Percentiles rank a stretch among this genome's conserved stretches.
Conservation (phyloP, 2,888 invertebrate genomes). For the Venusia cambrica region DNA sequence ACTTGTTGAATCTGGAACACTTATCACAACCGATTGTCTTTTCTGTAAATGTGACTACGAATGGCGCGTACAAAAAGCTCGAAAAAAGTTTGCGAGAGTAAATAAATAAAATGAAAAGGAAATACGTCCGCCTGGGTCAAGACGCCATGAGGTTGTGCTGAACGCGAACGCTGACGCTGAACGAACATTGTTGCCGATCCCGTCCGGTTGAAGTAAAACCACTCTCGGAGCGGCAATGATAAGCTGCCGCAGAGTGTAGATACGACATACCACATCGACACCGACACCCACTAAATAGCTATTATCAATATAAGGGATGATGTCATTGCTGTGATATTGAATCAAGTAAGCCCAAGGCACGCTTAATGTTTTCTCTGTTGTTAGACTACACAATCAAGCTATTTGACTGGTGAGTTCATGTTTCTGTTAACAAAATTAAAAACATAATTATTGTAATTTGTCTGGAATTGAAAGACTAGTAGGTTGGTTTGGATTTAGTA, state of each 20-base stretch:
- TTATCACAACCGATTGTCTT: slow-evolving; percentile 18
- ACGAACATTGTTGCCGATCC: slow-evolving; percentile 3
- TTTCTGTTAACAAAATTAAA: no score
- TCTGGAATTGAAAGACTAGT: no score
- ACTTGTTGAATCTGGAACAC: slow-evolving; percentile 15
- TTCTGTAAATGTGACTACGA: neutral
- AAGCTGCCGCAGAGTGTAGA: slow-evolving; percentile 18
- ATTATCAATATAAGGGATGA: no score
- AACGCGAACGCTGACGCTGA: neutral
- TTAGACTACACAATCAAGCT: no score
- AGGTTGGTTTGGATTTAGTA: no score
- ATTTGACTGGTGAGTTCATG: slow-evolving; percentile 1
- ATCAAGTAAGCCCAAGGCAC: slow-evolving; percentile 10
- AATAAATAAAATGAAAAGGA: slow-evolving; percentile 27
- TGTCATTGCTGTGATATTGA: slow-evolving; percentile 13
- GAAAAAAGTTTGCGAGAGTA: slow-evolving; percentile 33
- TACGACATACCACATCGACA: no score
- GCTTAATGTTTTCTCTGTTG: no score
- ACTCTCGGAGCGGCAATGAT: slow-evolving; percentile 21
- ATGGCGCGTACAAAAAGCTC: slow-evolving; percentile 10
- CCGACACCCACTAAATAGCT: no score
- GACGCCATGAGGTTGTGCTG: slow-evolving; percentile 26
- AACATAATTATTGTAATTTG: no score
- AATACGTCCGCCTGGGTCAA: slow-evolving; percentile 19
- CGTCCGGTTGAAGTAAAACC: no score